phyloP scores from a whole-genome alignment of 2,113 vertebrate species.

The Burhinus oedicnemus region DNA sequence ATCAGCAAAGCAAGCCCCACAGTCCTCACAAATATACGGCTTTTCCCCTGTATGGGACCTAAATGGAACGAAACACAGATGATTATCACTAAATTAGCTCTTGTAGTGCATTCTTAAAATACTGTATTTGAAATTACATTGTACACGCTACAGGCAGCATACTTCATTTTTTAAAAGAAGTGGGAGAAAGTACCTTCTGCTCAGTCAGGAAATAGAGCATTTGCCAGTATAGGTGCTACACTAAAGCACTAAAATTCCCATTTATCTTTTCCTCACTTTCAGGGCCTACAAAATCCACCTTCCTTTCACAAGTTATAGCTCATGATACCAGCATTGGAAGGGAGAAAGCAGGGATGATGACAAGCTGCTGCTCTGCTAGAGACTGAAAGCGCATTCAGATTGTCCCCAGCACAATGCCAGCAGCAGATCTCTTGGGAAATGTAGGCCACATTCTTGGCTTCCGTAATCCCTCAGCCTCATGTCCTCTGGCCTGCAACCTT shows the following conservation, averaged over 20 bases:
- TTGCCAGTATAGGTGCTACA: fast-evolving
- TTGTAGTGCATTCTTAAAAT: neutral
- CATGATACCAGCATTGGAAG: neutral
- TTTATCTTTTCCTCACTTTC: neutral
- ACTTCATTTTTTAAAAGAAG: neutral
- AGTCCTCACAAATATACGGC: conserved; percentile 74
- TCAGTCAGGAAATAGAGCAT: fast-evolving
- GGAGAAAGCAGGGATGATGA: neutral
- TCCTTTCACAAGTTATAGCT: neutral
- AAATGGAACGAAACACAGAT: neutral
- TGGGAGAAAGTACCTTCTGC: neutral
- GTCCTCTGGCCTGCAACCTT: neutral
- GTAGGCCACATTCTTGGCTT: neutral
- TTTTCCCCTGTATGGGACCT: conserved; percentile 76
- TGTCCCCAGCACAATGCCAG: neutral
- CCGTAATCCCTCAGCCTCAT: no score
- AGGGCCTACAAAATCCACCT: neutral
- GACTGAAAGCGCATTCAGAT: neutral
- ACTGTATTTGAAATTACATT: fast-evolving
- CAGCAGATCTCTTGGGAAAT: neutral
- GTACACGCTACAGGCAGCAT: neutral
- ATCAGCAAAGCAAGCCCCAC: conserved; percentile 65
- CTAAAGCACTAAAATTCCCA: neutral
- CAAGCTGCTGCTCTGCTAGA: neutral
- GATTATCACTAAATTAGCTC: neutral